Evolutionary conservation across 2,113 vertebrate genomes (phyloP).

Genomic region (Cyphomyrus plagiostoma): DNA sequence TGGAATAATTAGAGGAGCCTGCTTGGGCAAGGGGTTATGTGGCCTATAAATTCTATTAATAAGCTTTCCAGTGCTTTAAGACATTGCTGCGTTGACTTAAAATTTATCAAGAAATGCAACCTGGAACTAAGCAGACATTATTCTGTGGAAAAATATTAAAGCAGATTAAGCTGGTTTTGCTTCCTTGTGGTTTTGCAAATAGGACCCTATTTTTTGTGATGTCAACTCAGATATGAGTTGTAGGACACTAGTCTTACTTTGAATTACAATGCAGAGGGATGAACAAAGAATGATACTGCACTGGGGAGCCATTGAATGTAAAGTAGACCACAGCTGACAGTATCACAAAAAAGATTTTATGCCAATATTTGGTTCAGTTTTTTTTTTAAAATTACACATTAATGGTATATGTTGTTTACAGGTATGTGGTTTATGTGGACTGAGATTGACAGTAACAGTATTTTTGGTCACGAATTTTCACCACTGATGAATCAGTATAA

Average conservation of each 20-base stretch:
- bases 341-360: not conserved
- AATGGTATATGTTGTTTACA: not conserved
- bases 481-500: not conserved
- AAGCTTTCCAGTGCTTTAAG: conserved; percentile 57
- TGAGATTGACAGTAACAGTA: not conserved
- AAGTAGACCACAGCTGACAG: not conserved
- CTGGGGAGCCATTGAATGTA: not conserved
- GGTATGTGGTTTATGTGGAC: not conserved
- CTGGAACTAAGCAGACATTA: conserved; percentile 30
- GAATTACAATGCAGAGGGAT: not conserved
- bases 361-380: not conserved
- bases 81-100: conserved; percentile 41
- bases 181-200: conserved; percentile 14
- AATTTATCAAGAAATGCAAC: conserved; percentile 46
- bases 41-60: conserved; percentile 63
- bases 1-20: conserved; percentile 52
- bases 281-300: not conserved
- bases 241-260: not conserved
- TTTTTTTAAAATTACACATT: not conserved
- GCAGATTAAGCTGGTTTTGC: conserved; percentile 12
- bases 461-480: not conserved
- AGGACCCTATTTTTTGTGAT: not conserved
- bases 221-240: conserved; percentile 2
- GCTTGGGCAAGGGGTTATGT: conserved; percentile 47
- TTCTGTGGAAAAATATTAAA: conserved; percentile 28